These are phyloP conservation scores for Aricia artaxerxes DNA, from an alignment of 2,888 invertebrate genomes.

Conservation along the genomic window DNA sequence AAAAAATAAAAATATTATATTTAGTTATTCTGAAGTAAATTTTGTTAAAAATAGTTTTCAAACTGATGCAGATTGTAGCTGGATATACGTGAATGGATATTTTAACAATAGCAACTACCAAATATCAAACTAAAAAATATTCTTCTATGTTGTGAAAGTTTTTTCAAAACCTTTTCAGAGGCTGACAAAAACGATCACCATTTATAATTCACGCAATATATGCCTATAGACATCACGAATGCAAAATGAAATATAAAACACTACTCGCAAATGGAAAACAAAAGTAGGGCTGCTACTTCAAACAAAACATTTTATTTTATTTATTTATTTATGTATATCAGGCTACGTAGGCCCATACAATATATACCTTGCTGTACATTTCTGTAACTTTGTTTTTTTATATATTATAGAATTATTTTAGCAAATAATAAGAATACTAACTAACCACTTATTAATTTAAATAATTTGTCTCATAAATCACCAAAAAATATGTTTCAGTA, in stretches of 20 bases:
- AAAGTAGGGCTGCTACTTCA: constrained; percentile 27
- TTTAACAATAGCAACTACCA: background rate
- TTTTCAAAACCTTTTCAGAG: constrained; percentile 52
- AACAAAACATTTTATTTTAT: background rate
- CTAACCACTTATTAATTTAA: no score
- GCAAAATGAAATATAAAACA: constrained; percentile 67
- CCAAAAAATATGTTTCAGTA: no score
- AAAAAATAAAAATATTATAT: no score
- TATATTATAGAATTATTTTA: background rate
- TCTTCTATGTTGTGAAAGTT: constrained; percentile 29
- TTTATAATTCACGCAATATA: constrained; percentile 72
- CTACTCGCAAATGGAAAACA: constrained; percentile 47
- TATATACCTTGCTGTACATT: no score
- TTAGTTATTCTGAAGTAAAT: no score
- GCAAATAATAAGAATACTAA: no score
- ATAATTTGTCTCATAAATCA: no score
- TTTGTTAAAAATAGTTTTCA: no score
- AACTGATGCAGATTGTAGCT: no score
- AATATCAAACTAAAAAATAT: background rate
- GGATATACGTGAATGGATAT: background rate
- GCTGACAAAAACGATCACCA: constrained; percentile 65
- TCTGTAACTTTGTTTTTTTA: background rate
- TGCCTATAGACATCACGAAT: constrained; percentile 64
- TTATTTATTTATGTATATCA: no score
- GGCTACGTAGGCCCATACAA: no score